A percentile compares a stretch with the other conserved stretches of the same genome.
phyloP scores from a whole-genome alignment of 2,113 vertebrate species.

The Apteryx owenii region DNA sequence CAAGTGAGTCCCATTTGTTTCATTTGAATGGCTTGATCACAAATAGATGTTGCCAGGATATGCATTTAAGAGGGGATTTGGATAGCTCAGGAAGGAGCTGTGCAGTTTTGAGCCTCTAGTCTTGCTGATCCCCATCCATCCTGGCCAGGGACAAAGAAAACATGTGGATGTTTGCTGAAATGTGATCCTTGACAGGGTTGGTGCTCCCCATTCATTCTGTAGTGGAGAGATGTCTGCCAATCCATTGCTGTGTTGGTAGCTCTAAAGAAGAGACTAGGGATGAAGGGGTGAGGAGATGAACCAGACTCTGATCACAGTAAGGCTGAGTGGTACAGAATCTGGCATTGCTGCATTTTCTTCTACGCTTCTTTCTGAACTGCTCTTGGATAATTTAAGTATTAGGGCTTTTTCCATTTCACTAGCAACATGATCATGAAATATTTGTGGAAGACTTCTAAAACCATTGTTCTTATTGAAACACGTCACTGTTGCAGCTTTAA shows the following conservation, averaged over 20 bases:
- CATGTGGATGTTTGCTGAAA: background rate
- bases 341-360: background rate
- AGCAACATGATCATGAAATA: background rate
- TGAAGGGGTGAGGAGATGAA: background rate
- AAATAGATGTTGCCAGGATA: background rate
- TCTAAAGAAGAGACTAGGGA: background rate
- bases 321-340: background rate
- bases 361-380: background rate
- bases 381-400: background rate
- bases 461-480: background rate
- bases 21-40: background rate
- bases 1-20: slow-evolving; percentile 82
- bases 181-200: background rate
- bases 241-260: background rate
- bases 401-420: background rate
- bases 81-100: background rate
- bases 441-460: background rate
- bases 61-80: slow-evolving; percentile 24
- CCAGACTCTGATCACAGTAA: background rate
- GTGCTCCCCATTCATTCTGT: background rate
- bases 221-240: background rate
- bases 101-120: background rate
- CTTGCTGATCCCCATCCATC: slow-evolving; percentile 2
- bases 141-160: background rate
- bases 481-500: background rate